These are phyloP conservation scores for Meloidogyne floridensis DNA, from an alignment of 1,140 invertebrate genomes.

Conservation along the genomic window DNA sequence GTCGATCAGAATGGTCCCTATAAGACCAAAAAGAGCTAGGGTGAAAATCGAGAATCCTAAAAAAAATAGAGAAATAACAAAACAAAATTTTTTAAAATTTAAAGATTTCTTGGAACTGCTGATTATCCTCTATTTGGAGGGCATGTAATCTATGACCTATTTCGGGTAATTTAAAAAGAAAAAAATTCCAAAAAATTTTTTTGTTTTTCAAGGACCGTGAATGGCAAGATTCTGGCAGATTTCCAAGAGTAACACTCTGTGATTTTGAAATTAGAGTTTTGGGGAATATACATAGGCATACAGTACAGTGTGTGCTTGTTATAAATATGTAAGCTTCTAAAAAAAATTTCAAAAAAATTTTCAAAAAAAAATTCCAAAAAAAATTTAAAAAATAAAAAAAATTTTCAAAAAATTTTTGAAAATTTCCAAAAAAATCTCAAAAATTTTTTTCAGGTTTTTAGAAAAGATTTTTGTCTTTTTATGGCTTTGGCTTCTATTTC, in stretches of 20 bases:
- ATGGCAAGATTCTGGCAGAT: slow-evolving; percentile 65
- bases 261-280: slow-evolving; percentile 67
- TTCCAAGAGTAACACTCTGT: slow-evolving; percentile 67
- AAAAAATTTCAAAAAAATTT: not conserved
- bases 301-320: slow-evolving; percentile 66
- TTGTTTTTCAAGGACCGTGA: slow-evolving; percentile 54
- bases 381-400: not conserved
- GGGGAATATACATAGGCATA: slow-evolving; percentile 67
- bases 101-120: slow-evolving; percentile 67
- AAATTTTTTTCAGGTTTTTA: slow-evolving; percentile 50
- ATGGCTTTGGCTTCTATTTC: slow-evolving; percentile 63
- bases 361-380: too few relatives aligned
- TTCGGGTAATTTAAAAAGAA: slow-evolving; percentile 49
- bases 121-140: slow-evolving; percentile 70
- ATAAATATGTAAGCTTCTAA: slow-evolving; percentile 49
- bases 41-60: too few relatives aligned
- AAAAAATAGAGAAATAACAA: too few relatives aligned
- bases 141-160: slow-evolving; percentile 68
- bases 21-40: too few relatives aligned
- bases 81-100: not conserved
- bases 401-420: not conserved
- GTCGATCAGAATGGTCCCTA: too few relatives aligned
- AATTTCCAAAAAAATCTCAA: slow-evolving; percentile 3
- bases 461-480: slow-evolving; percentile 67
- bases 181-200: slow-evolving; percentile 24